Conservation (phyloP, 2,113 vertebrate genomes). For the Calypte anna region DNA sequence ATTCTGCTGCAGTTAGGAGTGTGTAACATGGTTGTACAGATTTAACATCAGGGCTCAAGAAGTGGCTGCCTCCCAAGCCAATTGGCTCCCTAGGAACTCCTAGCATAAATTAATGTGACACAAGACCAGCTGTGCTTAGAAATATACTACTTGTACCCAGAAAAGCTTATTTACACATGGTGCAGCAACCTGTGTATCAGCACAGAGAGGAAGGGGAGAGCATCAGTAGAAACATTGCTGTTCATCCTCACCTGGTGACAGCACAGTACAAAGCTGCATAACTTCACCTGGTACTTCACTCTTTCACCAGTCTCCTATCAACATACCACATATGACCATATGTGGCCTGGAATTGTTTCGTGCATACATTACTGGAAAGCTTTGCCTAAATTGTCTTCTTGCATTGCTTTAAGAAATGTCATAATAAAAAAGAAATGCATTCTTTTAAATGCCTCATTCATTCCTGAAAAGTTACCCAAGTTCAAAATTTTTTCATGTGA, state of each 20-base stretch:
- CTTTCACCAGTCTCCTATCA: neutral
- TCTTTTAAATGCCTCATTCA: neutral
- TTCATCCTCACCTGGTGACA: neutral
- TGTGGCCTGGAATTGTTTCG: neutral
- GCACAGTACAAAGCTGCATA: neutral
- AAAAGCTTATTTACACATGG: neutral
- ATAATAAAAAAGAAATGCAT: neutral
- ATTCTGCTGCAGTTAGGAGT: neutral
- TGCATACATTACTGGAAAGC: neutral
- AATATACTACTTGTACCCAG: rapidly evolving
- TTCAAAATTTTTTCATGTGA: neutral
- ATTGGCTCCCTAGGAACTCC: neutral
- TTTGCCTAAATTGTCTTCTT: neutral
- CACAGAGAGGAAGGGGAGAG: neutral
- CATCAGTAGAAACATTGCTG: neutral
- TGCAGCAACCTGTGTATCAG: neutral
- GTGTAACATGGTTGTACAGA: neutral
- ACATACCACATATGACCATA: neutral
- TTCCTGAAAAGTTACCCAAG: neutral
- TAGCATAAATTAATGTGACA: neutral
- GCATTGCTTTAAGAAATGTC: neutral
- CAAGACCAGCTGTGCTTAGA: neutral
- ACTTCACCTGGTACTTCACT: neutral
- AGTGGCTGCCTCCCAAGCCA: neutral
- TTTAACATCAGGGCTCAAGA: neutral